Base-by-base conservation (phyloP, 1,140 invertebrate species). In the Phymastichus coffea region DNA sequence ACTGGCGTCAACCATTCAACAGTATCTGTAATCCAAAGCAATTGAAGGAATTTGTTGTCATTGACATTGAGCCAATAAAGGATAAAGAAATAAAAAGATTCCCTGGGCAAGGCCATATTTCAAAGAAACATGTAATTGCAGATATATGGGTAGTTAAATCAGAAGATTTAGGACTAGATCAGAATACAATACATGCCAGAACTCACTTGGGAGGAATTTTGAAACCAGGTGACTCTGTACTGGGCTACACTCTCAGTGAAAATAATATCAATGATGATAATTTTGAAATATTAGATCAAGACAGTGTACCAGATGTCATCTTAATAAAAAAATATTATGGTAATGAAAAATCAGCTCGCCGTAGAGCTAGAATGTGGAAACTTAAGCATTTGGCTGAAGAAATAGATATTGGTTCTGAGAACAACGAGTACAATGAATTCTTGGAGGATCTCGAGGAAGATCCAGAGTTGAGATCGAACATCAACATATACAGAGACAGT, bases 381-480 rank as follows among this genome's bases (percentile, higher is more conserved):
- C 83, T 99, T 3, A 90, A 94, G 72, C 94, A 95, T 75, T 81
- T 93, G 73, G 82, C 85, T 28, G 86, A 84, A 47, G 84, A 85
- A 12, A 85, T 86, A 1, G 86, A 85, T 40, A 75, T 84, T 37
- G 81, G 81, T 48, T 90, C 87, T 60, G 86, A 88, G 61, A 86
- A 88, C 65, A 88, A 85, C 64, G 95, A 97, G 67, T 98, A 94
- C 74, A 88, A 91, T 69, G 95, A 97, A 66, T 99, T 99, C 80
- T 83, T 99, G 74, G 93, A 99, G 69, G 97, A 99, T 73, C 77
- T 99, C 47, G 97, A 99, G 78, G 97, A 99, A 80, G 95, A 99
- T 80, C 86, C 86, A 19, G 85, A 86, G 26, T 83, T 95, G 57
- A 85, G 97, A 61, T 88, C 93, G 69, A 91, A 97, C 73, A 84